Conservation (phyloP, 2,797 vertebrate species). For the Peromyscus attwateri region DNA sequence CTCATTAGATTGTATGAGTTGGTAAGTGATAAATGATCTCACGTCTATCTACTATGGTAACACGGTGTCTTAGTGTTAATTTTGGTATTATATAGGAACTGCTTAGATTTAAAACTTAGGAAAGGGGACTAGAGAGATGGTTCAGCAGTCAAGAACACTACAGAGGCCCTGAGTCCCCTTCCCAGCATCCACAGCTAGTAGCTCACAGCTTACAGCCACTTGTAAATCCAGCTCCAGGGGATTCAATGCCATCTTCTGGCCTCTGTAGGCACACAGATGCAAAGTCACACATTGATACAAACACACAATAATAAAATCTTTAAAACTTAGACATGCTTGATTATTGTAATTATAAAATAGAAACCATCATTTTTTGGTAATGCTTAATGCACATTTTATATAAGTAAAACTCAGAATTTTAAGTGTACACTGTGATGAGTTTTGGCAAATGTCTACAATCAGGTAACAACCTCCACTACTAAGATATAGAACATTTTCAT, state of each 20-base stretch:
- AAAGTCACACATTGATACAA: background rate
- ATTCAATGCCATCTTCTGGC: background rate
- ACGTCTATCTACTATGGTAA: slow-evolving; percentile 24
- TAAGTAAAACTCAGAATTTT: slow-evolving; percentile 29
- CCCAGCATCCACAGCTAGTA: background rate
- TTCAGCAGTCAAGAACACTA: background rate
- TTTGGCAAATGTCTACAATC: slow-evolving; percentile 42
- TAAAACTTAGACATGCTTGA: slow-evolving; percentile 49
- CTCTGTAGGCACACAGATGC: background rate
- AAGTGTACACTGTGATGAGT: slow-evolving; percentile 9
- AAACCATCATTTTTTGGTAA: slow-evolving; percentile 34
- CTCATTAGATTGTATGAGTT: slow-evolving; percentile 62
- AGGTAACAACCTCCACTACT: background rate
- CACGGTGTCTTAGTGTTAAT: slow-evolving; percentile 13
- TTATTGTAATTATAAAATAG: slow-evolving; percentile 49
- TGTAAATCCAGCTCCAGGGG: background rate
- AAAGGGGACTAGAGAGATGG: background rate
- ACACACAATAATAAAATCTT: background rate
- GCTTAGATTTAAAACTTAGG: slow-evolving; percentile 63
- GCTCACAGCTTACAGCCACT: background rate
- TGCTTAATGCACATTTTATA: slow-evolving; percentile 42
- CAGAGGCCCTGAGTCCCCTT: background rate
- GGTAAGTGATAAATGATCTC: slow-evolving; percentile 39
- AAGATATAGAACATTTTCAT: slow-evolving; percentile 14
- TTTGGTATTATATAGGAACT: slow-evolving; percentile 47